These are phyloP conservation scores for Drosophila parvula DNA, from an alignment of 1,140 invertebrate species.

Conservation along the genomic window DNA sequence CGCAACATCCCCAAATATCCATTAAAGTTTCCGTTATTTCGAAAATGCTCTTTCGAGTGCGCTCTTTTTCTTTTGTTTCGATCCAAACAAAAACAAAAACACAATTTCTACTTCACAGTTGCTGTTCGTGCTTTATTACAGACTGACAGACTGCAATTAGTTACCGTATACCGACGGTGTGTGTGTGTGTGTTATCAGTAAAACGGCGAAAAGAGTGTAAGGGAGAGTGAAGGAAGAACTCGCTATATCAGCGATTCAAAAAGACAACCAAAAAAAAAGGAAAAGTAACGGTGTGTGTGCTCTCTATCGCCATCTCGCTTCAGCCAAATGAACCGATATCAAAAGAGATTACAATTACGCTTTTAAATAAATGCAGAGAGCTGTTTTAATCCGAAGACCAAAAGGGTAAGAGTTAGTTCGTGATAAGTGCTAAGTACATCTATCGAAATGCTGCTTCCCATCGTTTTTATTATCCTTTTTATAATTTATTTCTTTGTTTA, in stretches of 20 bases:
- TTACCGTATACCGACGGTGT: constrained; percentile 9
- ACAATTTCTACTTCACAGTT: constrained; percentile 25
- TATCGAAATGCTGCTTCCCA: not conserved
- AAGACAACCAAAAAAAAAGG: constrained; percentile 20
- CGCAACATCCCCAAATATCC: not conserved
- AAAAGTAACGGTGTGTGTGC: constrained; percentile 19
- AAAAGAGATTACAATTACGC: constrained; percentile 24
- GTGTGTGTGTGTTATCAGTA: constrained; percentile 19
- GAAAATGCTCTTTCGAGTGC: constrained; percentile 17
- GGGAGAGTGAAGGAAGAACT: constrained; percentile 1
- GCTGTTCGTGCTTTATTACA: constrained; percentile 21
- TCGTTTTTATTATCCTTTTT: not conserved
- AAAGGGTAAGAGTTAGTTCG: constrained; percentile 9
- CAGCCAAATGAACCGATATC: constrained; percentile 23
- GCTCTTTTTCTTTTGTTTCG: not conserved
- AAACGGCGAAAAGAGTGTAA: constrained; percentile 11
- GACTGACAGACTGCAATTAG: constrained; percentile 29
- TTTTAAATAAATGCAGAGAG: constrained; percentile 23
- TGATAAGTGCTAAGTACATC: not conserved
- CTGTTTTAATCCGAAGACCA: constrained; percentile 3
- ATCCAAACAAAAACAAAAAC: constrained; percentile 8
- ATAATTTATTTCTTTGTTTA: not conserved
- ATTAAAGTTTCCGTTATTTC: constrained; percentile 7
- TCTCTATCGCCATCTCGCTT: constrained; percentile 8
- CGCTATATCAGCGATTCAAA: constrained; percentile 12